Base-by-base conservation (phyloP, 2,888 invertebrate genomes). In the Leptogaster cylindrica region DNA sequence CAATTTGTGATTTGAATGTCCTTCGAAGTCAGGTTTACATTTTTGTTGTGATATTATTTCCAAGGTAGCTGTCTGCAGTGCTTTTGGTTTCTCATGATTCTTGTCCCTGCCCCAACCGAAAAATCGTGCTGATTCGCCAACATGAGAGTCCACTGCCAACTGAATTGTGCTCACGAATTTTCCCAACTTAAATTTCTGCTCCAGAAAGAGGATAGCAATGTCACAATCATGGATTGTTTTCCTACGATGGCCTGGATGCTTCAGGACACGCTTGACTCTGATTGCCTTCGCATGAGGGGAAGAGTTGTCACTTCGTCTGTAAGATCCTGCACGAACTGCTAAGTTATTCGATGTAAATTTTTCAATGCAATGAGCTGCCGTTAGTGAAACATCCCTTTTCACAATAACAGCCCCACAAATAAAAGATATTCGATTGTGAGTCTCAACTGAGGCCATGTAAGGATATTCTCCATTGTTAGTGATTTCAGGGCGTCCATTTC, bases 341-440 rank as follows among this genome's bases (percentile, higher is more conserved):
- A 61, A 25, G 1, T 61, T 10, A 12, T 10, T 7, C 8, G 27
- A 16, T 1, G 44, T 10, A 28, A 27, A 44, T 6, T 8, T 6
- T 28, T 61, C 27, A 2, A 14, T 28, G 6, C 61, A 61, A 28
- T 61, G 61, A 18, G 61, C 61, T 27, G 61, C 41, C 6, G 61
- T 61, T 6, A 61, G 27, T 10, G 20, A 27, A 0, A 44, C 18
- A 16, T 61, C 44, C 10, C n/a, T 1, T 8, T 18, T n/a, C 3
- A 61, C 18, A 61, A 61, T 28, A 4, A n/a, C 25, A 2, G 61
- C 61, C 5, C 44, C 44, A 27, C 61, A 61, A 10, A n/a, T 12
- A 16, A 44, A 28, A 3, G 6, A 10, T 1, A 16, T 28, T 2
- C 16, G 27, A 2, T 3, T 4, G 6, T 2, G 8, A n/a, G 1